A percentile compares a stretch with the other conserved stretches of the same genome.
These are phyloP conservation scores for Brachypterus glaber DNA, from an alignment of 2,888 invertebrate genomes.

Conservation along the genomic window DNA sequence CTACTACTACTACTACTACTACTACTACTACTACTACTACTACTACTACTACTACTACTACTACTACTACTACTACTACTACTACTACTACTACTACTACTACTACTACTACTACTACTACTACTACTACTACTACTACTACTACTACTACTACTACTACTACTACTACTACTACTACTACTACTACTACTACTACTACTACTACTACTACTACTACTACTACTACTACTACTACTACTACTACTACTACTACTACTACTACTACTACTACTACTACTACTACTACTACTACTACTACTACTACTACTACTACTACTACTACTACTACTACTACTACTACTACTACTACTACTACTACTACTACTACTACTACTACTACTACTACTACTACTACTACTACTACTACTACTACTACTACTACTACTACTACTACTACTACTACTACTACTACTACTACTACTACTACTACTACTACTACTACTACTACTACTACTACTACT, in stretches of 20 bases:
- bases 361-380: slow-evolving; percentile 9
- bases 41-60: slow-evolving; percentile 2
- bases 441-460: slow-evolving; percentile 9
- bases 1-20: slow-evolving; percentile 2
- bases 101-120: slow-evolving; percentile 2
- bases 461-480: slow-evolving; percentile 9
- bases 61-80: slow-evolving; percentile 2
- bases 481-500: slow-evolving; percentile 9
- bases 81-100: slow-evolving; percentile 2
- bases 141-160: slow-evolving; percentile 2
- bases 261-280: slow-evolving; percentile 7
- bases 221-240: slow-evolving; percentile 7
- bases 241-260: slow-evolving; percentile 7
- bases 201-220: slow-evolving; percentile 7
- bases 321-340: slow-evolving; percentile 7
- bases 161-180: slow-evolving; percentile 5
- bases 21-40: slow-evolving; percentile 2
- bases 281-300: slow-evolving; percentile 7
- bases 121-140: slow-evolving; percentile 2
- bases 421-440: slow-evolving; percentile 9
- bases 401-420: slow-evolving; percentile 9
- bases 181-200: slow-evolving; percentile 7
- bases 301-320: slow-evolving; percentile 7
- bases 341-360: slow-evolving; percentile 8
- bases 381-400: slow-evolving; percentile 9